These are phyloP conservation scores for Yponomeuta sedellus DNA, from an alignment of 2,888 invertebrate genomes.

Conservation along the genomic window DNA sequence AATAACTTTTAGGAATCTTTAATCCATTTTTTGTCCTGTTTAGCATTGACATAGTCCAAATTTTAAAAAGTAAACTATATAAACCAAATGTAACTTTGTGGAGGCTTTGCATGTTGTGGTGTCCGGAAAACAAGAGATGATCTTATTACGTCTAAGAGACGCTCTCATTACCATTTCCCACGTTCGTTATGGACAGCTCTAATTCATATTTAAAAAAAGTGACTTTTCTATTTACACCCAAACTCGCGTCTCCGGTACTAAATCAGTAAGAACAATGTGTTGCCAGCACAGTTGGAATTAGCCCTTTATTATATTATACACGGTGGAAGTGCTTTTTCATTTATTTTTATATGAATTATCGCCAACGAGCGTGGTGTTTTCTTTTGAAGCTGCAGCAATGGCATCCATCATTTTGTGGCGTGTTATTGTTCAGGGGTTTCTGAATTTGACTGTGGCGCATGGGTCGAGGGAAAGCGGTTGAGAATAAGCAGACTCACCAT, in stretches of 20 bases:
- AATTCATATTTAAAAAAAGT: too few relatives aligned
- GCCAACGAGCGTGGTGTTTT: conserved; percentile 56
- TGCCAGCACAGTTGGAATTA: conserved; percentile 35
- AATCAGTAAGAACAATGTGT: conserved; percentile 42
- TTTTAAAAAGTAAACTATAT: too few relatives aligned
- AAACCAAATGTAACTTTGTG: too few relatives aligned
- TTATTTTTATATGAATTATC: conserved; percentile 65
- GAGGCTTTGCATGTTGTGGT: too few relatives aligned
- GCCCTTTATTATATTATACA: conserved; percentile 43
- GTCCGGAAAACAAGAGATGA: too few relatives aligned
- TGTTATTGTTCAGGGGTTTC: conserved; percentile 52
- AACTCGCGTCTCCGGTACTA: conserved; percentile 12
- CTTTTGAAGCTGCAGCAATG: conserved; percentile 53
- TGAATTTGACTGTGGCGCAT: conserved; percentile 27
- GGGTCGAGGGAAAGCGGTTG: background rate
- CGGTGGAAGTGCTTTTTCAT: background rate
- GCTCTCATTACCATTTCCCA: too few relatives aligned
- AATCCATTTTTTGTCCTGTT: too few relatives aligned
- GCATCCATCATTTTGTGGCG: conserved; percentile 54
- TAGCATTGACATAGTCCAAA: too few relatives aligned
- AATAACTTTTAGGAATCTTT: too few relatives aligned
- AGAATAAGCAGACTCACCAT: too few relatives aligned
- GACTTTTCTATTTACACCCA: conserved; percentile 14
- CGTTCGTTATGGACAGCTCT: too few relatives aligned
- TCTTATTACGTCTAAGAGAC: too few relatives aligned